Base-by-base conservation (phyloP, 2,888 invertebrate genomes). In the Thalpophila matura region DNA sequence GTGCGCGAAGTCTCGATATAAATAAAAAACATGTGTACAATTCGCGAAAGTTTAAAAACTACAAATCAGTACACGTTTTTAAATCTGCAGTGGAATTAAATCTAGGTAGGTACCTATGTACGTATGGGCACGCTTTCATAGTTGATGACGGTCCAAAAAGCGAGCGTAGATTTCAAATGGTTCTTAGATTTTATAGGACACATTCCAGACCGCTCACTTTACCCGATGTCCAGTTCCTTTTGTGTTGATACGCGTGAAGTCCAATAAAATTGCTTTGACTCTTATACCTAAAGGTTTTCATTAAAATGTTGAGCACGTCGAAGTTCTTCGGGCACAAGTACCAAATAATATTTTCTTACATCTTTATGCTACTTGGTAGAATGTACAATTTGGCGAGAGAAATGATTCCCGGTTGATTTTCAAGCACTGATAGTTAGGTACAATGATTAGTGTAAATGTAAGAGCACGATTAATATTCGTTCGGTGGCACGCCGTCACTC, bases 381-480 rank as follows among this genome's bases (percentile, higher is more conserved):
- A 83, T 86, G 86, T 87, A 86, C 83, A 88, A 87, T 86, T 85
- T 87, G 83, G 83, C 81, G 80, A 84, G 77, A 83, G 66, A 83
- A 86, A 85, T 85, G 80, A 85, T 86, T 83, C 76, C 73, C 77
- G 68, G 79, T 83, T 80, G 80, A 82, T 84, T 79, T 79, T 73
- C 59, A 79, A 86, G 78, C 79, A 76, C 81, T 81, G 80, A 84
- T 89, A 83, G 87, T 86, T 81, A 83, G 87, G 86, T 81, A 80
- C 72, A 82, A 84, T 84, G 81, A 88, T 86, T 85, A 86, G 82
- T 80, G 81, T 83, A 81, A 83, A 85, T 80, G 78, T 81, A 81
- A 82, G 81, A 78, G 78, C 80, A 49, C 79, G 79, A 86, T 90
- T 90, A 90, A 87, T 89, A 90, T 90, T 91, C 91, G 83, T 86